These are phyloP conservation scores for Drosophila parthenogenetica DNA, from an alignment of 2,888 invertebrate genomes.

Conservation along the genomic window DNA sequence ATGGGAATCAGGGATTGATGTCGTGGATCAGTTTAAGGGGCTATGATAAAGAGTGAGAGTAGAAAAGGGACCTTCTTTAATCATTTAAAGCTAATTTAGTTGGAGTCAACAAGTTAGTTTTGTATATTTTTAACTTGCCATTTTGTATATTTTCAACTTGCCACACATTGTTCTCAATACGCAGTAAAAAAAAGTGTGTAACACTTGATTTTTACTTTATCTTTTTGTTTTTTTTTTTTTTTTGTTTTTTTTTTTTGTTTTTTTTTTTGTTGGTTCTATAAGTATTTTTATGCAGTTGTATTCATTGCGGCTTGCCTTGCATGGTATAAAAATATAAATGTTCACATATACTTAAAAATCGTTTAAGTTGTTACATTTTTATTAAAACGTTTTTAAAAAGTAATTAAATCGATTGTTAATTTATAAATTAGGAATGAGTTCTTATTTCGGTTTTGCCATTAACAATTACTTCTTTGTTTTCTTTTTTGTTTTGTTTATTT, in stretches of 20 bases:
- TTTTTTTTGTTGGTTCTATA: constrained; percentile 32
- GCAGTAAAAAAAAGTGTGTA: constrained; percentile 72
- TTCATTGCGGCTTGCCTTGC: constrained; percentile 63
- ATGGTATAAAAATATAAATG: constrained; percentile 81
- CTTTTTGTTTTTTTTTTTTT: constrained; percentile 21
- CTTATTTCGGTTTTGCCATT: constrained; percentile 25
- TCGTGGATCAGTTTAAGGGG: constrained; percentile 1
- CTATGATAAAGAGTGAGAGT: neutral
- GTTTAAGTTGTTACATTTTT: constrained; percentile 57
- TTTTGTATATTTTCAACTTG: constrained; percentile 46
- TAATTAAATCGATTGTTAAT: constrained; percentile 58
- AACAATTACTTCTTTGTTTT: constrained; percentile 5
- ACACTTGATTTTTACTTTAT: constrained; percentile 35
- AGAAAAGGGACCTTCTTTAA: constrained; percentile 34
- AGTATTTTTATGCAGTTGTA: constrained; percentile 54
- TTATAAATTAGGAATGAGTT: constrained; percentile 51
- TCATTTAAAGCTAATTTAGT: constrained; percentile 70
- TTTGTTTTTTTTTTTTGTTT: constrained; percentile 25
- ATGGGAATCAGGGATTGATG: neutral
- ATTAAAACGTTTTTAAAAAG: constrained; percentile 51
- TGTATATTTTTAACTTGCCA: constrained; percentile 49
- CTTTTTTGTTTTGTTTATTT: constrained; percentile 19
- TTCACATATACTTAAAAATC: constrained; percentile 74
- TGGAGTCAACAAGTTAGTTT: constrained; percentile 56
- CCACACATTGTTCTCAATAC: constrained; percentile 48